Evolutionary conservation across 2,888 invertebrate species (phyloP), one percentile per base, ranked within the genome.

Genomic region (Molorchus minor): DNA sequence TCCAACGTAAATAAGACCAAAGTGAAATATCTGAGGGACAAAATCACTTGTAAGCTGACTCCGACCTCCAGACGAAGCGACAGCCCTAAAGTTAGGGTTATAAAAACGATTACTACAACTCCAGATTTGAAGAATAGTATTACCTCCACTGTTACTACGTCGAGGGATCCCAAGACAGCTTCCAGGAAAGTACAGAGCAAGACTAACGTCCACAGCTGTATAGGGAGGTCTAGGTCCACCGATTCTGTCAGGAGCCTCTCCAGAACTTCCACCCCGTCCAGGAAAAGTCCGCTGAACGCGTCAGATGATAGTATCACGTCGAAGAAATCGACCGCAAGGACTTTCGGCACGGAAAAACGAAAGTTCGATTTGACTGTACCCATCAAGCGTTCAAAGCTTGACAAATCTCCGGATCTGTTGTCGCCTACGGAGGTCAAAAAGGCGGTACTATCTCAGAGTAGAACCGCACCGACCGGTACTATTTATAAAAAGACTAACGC

Each of bases 21-120:
- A 72, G 85, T 88, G 0, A 85, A 86, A 65, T 86, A 84, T 70
- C 75, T 88, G 0, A 84, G 84, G 72, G 86, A 89, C 56, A 86
- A 86, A 80, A 83, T 89, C 58, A 85, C 84, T 59, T 82, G 83
- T 61, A 88, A 87, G 71, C 75, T 88, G 29, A 82, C 83, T 1
- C 78, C 78, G 1, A 16, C 62, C 2, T 38, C 51, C 5, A 71
- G 79, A 54, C 62, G 59, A 33, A 68, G 68, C 74, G 80, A 51
- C 64, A 75, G 63, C 52, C 61, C 71, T 0, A 71, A 70, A 51
- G 19, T 75, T 2, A 74, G 69, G 61, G 73, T 77, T 5, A 72
- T 75, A 2, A 78, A 77, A 62, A 76, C 77, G 10, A 62, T 77
- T 10, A 73, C 71, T 60, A 59, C 76, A 2, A 75, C 77, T 2